These are phyloP conservation scores for Ophioderma brevispina DNA, from an alignment of 35 echinoderm and acorn worm genomes.

Conservation along the genomic window DNA sequence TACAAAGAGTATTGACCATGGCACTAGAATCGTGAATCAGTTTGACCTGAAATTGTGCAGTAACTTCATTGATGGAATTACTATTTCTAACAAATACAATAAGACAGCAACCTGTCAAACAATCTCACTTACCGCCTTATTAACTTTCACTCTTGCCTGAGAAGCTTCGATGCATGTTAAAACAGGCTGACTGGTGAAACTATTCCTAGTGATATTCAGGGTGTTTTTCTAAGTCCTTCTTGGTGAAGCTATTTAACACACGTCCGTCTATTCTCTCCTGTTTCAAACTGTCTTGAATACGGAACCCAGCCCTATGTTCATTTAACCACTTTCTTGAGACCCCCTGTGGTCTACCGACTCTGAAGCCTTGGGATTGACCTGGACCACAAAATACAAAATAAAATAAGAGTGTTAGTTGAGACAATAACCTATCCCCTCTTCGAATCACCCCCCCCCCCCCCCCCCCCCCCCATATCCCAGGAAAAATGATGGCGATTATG, in stretches of 20 bases:
- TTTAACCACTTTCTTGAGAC: constrained; percentile 85
- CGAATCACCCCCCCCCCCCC: too few relatives aligned
- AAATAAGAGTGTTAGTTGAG: too few relatives aligned
- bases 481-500: too few relatives aligned
- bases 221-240: constrained; percentile 94
- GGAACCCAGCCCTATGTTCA: constrained; percentile 68
- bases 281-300: constrained; percentile 81
- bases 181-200: constrained; percentile 94
- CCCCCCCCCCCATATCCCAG: too few relatives aligned
- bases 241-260: constrained; percentile 83
- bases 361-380: constrained; percentile 69
- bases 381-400: too few relatives aligned
- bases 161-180: constrained; percentile 86
- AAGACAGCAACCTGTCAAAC: too few relatives aligned
- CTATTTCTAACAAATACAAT: too few relatives aligned
- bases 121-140: constrained; percentile 87
- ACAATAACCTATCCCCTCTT: too few relatives aligned
- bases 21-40: too few relatives aligned
- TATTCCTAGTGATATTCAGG: constrained; percentile 78
- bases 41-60: too few relatives aligned
- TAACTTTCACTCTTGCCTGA: constrained; percentile 84
- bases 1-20: too few relatives aligned
- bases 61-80: too few relatives aligned
- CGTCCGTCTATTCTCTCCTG: constrained; percentile 86
- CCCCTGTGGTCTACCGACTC: constrained; percentile 89